phyloP scores from a whole-genome alignment of 2,888 invertebrate genomes.

The Philereme transversata region DNA sequence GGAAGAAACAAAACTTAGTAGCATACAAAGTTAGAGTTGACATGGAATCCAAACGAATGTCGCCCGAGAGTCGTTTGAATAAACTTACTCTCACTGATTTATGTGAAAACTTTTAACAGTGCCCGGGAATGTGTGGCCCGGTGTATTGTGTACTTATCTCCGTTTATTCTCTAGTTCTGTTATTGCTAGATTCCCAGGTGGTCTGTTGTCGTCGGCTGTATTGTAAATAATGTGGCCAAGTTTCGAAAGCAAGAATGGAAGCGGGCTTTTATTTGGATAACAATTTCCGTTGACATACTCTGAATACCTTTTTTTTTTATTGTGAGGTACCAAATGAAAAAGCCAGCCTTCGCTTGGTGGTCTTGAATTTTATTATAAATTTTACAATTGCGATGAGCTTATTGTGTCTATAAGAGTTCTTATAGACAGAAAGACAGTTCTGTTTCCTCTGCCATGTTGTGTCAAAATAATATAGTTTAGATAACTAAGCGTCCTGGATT shows the following conservation, averaged over 20 bases:
- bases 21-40: slow-evolving; percentile 63
- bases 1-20: slow-evolving; percentile 13
- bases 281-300: slow-evolving; percentile 49
- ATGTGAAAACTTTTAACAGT: slow-evolving; percentile 74
- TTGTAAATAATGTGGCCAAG: slow-evolving; percentile 44
- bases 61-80: slow-evolving; percentile 82
- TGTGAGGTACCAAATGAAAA: slow-evolving; percentile 39
- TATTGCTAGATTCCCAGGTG: slow-evolving; percentile 63
- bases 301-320: slow-evolving; percentile 39
- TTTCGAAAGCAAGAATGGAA: slow-evolving; percentile 30
- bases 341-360: too few species aligned
- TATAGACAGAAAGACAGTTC: too few species aligned
- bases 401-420: too few species aligned
- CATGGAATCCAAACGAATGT: slow-evolving; percentile 78
- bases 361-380: too few species aligned
- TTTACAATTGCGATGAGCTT: too few species aligned
- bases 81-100: slow-evolving; percentile 79
- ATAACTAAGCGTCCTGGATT: too few species aligned
- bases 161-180: slow-evolving; percentile 61
- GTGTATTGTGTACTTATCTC: slow-evolving; percentile 65
- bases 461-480: too few species aligned
- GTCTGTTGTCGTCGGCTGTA: slow-evolving; percentile 46
- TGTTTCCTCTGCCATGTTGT: too few species aligned
- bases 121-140: slow-evolving; percentile 63
- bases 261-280: slow-evolving; percentile 27